phyloP scores from a whole-genome alignment of 2,797 vertebrate species.

The Uromys caudimaculatus region DNA sequence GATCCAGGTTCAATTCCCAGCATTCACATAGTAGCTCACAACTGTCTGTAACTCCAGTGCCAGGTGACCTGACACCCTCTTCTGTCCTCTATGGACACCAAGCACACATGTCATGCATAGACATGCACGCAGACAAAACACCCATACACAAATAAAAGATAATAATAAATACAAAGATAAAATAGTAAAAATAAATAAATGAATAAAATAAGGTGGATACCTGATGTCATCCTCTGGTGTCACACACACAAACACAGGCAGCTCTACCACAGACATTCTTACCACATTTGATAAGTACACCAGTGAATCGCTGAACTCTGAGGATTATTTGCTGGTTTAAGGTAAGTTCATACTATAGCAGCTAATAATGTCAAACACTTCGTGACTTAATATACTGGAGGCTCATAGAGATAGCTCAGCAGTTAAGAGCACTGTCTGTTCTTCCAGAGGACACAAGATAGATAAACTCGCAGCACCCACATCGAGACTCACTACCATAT shows the following conservation, averaged over 20 bases:
- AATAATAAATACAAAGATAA: not conserved
- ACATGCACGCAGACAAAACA: not conserved
- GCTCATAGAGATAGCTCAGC: not conserved
- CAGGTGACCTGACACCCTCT: not conserved
- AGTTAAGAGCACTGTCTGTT: not conserved
- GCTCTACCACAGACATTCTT: not conserved
- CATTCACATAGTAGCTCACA: not conserved
- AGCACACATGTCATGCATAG: not conserved
- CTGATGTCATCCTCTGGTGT: not conserved
- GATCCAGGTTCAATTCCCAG: not conserved
- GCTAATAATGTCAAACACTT: not conserved
- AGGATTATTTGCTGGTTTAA: not conserved
- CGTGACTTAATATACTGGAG: not conserved
- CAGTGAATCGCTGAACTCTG: slow-evolving; percentile 18
- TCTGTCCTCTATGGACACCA: not conserved
- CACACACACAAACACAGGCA: not conserved
- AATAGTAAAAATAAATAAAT: not conserved
- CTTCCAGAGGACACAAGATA: not conserved
- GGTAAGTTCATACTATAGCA: slow-evolving; percentile 18
- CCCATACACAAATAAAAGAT: not conserved
- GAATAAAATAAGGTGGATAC: not conserved
- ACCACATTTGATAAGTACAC: not conserved
- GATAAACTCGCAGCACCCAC: not conserved
- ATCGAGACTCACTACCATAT: not conserved
- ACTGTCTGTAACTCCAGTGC: not conserved